Percentiles rank a stretch among this genome's conserved stretches.
Evolutionary conservation across 1,140 invertebrate species (phyloP).

Genomic region (Odontomachus brunneus): DNA sequence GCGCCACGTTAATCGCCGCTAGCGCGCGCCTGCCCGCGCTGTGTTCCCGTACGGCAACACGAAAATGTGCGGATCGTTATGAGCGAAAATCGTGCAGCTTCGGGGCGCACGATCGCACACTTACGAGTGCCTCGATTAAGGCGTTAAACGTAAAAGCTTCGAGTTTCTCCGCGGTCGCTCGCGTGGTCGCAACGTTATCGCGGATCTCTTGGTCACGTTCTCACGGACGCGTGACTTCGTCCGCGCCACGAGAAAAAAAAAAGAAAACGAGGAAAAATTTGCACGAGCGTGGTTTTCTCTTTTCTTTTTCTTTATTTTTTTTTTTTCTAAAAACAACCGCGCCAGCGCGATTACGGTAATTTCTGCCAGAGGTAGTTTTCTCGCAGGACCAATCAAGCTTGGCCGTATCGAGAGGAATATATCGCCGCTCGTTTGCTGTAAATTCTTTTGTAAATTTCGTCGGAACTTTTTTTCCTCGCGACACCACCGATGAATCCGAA

Average conservation of each 20-base stretch:
- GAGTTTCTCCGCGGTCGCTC: constrained; percentile 19
- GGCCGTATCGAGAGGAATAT: constrained; percentile 13
- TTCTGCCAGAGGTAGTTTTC: constrained; percentile 42
- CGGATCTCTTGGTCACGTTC: constrained; percentile 57
- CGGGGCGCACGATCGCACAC: constrained; percentile 21
- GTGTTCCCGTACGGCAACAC: no score
- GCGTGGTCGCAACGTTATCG: constrained; percentile 53
- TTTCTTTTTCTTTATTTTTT: neutral
- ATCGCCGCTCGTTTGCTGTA: constrained; percentile 15
- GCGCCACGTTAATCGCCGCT: constrained; percentile 34
- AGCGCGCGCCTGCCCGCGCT: neutral
- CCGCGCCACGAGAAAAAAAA: constrained; percentile 24
- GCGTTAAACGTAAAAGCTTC: constrained; percentile 49
- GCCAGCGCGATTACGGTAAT: constrained; percentile 49
- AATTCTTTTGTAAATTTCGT: neutral
- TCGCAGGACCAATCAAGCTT: constrained; percentile 39
- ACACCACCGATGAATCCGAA: neutral
- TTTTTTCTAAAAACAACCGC: constrained; percentile 24
- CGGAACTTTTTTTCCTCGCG: neutral
- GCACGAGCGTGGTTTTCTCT: constrained; percentile 15
- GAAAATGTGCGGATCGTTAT: constrained; percentile 16
- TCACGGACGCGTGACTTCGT: constrained; percentile 50
- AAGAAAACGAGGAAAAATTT: constrained; percentile 30
- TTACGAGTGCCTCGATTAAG: constrained; percentile 45
- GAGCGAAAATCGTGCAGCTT: constrained; percentile 14